Evolutionary conservation across 2,113 vertebrate species (phyloP).

Genomic region (Dryoscopus gambensis): DNA sequence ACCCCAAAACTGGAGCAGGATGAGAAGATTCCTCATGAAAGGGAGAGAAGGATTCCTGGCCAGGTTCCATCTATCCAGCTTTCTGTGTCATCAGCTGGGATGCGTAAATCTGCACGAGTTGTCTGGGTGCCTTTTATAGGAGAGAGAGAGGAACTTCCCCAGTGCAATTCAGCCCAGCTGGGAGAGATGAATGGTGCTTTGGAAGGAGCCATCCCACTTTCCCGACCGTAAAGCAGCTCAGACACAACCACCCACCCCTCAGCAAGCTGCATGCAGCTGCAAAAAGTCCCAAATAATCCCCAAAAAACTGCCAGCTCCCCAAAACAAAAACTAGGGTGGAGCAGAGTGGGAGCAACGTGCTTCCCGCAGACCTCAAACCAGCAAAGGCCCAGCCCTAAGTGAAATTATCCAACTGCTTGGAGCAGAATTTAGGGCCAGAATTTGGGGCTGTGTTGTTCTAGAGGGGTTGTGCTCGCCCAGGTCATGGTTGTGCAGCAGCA

Average conservation of each 20-base stretch:
- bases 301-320: neutral
- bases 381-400: accelerated
- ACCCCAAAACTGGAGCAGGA: neutral
- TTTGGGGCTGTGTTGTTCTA: neutral
- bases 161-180: constrained; percentile 12
- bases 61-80: neutral
- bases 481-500: neutral
- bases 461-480: accelerated
- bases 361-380: neutral
- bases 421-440: neutral
- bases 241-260: neutral
- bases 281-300: constrained; percentile 1
- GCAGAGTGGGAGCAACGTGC: neutral
- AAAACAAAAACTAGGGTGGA: neutral
- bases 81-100: neutral
- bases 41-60: neutral
- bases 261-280: constrained; percentile 19
- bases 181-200: constrained; percentile 30
- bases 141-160: constrained; percentile 11
- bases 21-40: neutral
- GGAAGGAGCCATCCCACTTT: neutral
- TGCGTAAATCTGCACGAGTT: neutral
- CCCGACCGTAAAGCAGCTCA: neutral
- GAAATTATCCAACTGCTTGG: neutral
- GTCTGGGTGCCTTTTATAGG: neutral